Conservation (phyloP, 2,888 invertebrate species). For the Cistogaster globosa region DNA sequence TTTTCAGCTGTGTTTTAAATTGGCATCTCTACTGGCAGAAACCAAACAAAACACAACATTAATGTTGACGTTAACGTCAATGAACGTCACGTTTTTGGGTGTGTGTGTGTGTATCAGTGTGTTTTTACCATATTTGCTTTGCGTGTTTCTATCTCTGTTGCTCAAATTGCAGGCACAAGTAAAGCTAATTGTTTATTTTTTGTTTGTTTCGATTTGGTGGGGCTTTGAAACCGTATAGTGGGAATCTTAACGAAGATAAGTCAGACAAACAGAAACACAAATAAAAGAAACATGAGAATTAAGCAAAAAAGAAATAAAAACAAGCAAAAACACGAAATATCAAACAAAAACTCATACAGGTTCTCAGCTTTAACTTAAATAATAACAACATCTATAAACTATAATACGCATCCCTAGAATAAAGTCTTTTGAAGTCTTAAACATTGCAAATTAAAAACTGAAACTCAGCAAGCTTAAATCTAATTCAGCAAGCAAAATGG, state of each 20-base stretch:
- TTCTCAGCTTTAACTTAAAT: slow-evolving; percentile 48
- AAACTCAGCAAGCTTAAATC: neutral
- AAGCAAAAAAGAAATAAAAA: neutral
- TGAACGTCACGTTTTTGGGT: neutral
- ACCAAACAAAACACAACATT: slow-evolving; percentile 22
- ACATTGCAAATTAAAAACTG: neutral
- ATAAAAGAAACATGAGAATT: slow-evolving; percentile 54
- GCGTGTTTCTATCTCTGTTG: slow-evolving; percentile 2
- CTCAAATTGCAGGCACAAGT: slow-evolving; percentile 3
- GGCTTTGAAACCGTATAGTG: slow-evolving; percentile 6
- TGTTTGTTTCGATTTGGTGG: slow-evolving; percentile 3
- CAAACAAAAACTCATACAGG: slow-evolving; percentile 62
- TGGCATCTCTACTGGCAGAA: slow-evolving; percentile 13
- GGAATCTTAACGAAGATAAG: slow-evolving; percentile 41
- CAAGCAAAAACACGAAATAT: neutral
- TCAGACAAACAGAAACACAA: slow-evolving; percentile 38
- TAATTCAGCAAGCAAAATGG: slow-evolving; percentile 18
- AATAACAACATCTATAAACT: slow-evolving; percentile 40
- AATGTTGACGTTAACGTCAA: slow-evolving; percentile 29
- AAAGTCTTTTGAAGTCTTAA: neutral
- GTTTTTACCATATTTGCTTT: slow-evolving; percentile 22
- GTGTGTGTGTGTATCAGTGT: slow-evolving; percentile 16
- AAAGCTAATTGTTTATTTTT: slow-evolving; percentile 56
- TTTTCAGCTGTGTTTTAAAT: slow-evolving; percentile 10
- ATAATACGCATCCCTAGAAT: neutral